phyloP scores from a whole-genome alignment of 2,113 vertebrate genomes.

The Balaeniceps rex region DNA sequence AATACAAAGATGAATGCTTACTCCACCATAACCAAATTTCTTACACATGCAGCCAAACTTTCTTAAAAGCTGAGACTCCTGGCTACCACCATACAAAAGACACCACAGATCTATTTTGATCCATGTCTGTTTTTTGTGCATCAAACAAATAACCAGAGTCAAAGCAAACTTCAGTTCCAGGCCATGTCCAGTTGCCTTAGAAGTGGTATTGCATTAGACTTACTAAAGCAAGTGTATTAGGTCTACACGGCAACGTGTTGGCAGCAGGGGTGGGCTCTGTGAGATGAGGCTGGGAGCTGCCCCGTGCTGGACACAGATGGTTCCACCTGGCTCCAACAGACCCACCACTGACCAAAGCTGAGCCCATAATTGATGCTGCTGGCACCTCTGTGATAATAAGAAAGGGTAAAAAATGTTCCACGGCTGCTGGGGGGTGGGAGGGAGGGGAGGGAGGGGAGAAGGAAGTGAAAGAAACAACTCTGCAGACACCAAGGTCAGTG shows the following conservation, averaged over 20 bases:
- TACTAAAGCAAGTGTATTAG: background rate
- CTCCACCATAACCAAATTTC: conserved; percentile 47
- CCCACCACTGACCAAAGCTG: background rate
- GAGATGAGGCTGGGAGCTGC: background rate
- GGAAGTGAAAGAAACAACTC: background rate
- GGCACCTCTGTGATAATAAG: background rate
- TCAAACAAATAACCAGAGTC: background rate
- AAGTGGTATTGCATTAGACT: background rate
- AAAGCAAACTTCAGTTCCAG: background rate
- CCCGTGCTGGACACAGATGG: background rate
- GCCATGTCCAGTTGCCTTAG: background rate
- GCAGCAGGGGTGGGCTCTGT: background rate
- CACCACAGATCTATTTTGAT: background rate
- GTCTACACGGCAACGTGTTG: background rate
- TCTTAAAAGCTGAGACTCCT: background rate
- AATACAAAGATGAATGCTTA: conserved; percentile 66
- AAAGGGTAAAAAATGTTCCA: background rate
- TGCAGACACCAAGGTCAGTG: background rate
- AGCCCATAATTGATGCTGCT: background rate
- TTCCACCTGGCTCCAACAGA: background rate
- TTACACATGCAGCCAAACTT: conserved; percentile 39
- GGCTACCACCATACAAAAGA: background rate
- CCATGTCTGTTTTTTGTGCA: background rate
- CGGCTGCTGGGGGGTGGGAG: background rate
- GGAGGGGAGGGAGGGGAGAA: rapidly evolving